phyloP scores from a whole-genome alignment of 2,113 vertebrate genomes.

The Daphoenositta chrysoptera region DNA sequence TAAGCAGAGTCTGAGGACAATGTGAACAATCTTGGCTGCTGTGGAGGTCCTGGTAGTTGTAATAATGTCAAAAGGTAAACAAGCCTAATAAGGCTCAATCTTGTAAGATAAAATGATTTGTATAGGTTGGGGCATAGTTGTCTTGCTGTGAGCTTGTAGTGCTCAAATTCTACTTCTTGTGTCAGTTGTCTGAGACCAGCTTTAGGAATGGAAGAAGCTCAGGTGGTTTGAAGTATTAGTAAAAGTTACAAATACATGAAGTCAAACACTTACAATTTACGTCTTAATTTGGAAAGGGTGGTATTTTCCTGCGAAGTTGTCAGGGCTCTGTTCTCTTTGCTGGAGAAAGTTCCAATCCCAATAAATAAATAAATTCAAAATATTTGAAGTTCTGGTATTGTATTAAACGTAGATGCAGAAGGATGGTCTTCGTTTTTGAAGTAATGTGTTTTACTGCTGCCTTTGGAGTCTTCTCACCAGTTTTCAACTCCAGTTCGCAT shows the following conservation, averaged over 20 bases:
- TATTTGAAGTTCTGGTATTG: neutral
- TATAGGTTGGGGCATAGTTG: neutral
- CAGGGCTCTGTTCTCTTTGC: neutral
- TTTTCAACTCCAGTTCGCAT: neutral
- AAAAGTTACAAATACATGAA: neutral
- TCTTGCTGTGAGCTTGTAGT: neutral
- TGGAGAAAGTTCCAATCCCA: neutral
- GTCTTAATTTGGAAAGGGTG: neutral
- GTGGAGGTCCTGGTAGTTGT: neutral
- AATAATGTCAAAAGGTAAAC: neutral
- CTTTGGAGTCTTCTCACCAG: neutral
- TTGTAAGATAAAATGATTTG: neutral
- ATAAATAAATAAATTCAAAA: neutral
- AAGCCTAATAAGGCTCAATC: neutral
- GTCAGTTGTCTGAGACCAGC: neutral
- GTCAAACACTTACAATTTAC: neutral
- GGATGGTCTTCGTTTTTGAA: neutral
- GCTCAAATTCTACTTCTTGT: neutral
- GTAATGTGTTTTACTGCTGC: neutral
- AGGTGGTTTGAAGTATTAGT: neutral
- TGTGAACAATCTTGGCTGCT: neutral
- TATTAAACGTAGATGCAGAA: neutral
- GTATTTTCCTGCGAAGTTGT: neutral
- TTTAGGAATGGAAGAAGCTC: neutral
- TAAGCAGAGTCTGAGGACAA: neutral